These are phyloP conservation scores for Acanthococcus lagerstroemiae DNA, from an alignment of 2,888 invertebrate species.

Conservation along the genomic window DNA sequence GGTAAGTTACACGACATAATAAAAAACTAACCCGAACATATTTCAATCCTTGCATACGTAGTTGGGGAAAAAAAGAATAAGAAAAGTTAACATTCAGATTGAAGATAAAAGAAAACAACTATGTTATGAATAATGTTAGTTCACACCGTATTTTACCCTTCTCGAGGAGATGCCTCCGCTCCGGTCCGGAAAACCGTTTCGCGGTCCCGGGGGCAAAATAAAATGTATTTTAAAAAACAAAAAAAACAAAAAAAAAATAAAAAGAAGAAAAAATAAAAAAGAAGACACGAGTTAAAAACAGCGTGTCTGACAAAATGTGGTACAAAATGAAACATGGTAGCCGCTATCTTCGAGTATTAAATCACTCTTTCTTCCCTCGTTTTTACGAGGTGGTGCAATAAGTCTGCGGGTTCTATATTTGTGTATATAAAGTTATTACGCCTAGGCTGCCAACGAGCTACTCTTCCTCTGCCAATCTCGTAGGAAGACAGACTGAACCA, in stretches of 20 bases:
- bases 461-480: too few relatives aligned
- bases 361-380: slow-evolving; percentile 8
- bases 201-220: slow-evolving; percentile 20
- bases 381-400: too few relatives aligned
- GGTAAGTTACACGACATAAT: neutral
- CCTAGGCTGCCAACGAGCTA: too few relatives aligned
- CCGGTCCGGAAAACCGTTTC: too few relatives aligned
- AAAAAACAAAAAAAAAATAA: neutral
- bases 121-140: slow-evolving; percentile 26
- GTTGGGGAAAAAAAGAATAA: slow-evolving; percentile 5
- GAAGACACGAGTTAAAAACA: too few relatives aligned
- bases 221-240: slow-evolving; percentile 20
- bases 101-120: slow-evolving; percentile 22
- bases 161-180: too few relatives aligned
- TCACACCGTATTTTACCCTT: slow-evolving; percentile 16
- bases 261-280: too few relatives aligned
- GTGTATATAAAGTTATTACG: too few relatives aligned
- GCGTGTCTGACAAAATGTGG: slow-evolving; percentile 10
- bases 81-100: slow-evolving; percentile 16
- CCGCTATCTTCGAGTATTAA: slow-evolving; percentile 26
- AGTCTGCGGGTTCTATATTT: too few relatives aligned
- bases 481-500: too few relatives aligned
- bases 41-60: slow-evolving; percentile 5
- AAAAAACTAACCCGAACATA: slow-evolving; percentile 16
- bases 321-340: slow-evolving; percentile 19